phyloP scores from a whole-genome alignment of 2,113 vertebrate species.

The Gopherus evgoodei region DNA sequence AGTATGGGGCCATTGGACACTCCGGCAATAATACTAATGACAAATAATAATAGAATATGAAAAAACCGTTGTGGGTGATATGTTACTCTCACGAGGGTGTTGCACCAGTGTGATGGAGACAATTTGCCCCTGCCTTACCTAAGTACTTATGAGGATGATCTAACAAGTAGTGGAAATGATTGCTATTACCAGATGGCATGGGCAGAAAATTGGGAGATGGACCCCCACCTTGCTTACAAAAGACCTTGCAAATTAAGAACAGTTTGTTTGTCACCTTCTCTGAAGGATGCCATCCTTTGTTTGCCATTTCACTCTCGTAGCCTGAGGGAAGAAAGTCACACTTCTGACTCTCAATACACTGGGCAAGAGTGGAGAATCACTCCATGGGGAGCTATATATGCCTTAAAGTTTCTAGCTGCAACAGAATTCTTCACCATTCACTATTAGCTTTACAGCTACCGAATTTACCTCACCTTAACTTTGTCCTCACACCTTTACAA shows the following conservation, averaged over 20 bases:
- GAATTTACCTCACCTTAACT: background rate
- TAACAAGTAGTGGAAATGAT: background rate
- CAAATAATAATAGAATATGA: background rate
- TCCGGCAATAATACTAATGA: background rate
- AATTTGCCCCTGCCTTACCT: background rate
- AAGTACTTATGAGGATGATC: background rate
- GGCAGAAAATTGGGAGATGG: background rate
- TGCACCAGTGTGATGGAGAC: background rate
- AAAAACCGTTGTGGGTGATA: background rate
- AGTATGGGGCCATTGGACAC: background rate
- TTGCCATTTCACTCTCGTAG: background rate
- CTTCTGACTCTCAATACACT: background rate
- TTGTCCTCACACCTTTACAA: no score
- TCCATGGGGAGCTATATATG: background rate
- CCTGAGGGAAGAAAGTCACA: background rate
- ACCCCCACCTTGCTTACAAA: background rate
- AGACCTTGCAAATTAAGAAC: background rate
- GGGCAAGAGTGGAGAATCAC: background rate
- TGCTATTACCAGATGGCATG: background rate
- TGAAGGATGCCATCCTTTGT: background rate
- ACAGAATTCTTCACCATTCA: background rate
- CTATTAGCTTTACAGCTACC: background rate
- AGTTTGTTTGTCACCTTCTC: background rate
- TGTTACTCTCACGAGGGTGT: background rate
- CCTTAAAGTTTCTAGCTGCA: background rate